phyloP scores from a whole-genome alignment of 2,888 invertebrate genomes.

The Cryptophagus acutangulus region DNA sequence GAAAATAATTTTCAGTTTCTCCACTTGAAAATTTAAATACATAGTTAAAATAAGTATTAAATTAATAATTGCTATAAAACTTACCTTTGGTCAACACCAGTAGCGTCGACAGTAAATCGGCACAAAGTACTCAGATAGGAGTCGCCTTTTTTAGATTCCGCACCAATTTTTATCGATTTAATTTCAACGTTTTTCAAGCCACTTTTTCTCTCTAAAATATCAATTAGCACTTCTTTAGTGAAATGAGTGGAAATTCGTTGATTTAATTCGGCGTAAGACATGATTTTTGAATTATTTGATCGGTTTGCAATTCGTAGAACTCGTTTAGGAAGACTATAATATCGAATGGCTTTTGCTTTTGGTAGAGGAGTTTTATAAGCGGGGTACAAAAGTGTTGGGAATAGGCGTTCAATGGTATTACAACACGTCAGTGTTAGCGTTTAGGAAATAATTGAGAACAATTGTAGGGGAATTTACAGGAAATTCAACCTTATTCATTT shows the following conservation, averaged over 20 bases:
- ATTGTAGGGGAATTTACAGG: no score
- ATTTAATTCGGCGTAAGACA: neutral
- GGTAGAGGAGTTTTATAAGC: no score
- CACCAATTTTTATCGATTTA: slow-evolving; percentile 50
- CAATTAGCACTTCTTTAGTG: slow-evolving; percentile 25
- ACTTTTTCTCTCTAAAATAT: slow-evolving; percentile 28
- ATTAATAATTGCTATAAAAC: slow-evolving; percentile 4
- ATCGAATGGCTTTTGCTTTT: no score
- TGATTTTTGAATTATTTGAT: no score
- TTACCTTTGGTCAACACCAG: slow-evolving; percentile 22
- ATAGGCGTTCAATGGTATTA: neutral
- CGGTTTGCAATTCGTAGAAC: no score
- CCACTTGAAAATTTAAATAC: slow-evolving; percentile 8
- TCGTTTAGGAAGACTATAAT: neutral
- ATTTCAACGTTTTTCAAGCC: slow-evolving; percentile 29
- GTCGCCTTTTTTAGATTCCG: slow-evolving; percentile 58
- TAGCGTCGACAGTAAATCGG: slow-evolving; percentile 55
- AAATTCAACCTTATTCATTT: no score
- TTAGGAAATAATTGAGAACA: no score
- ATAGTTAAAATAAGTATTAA: neutral
- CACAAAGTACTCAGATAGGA: slow-evolving; percentile 64
- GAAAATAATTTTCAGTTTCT: slow-evolving; percentile 20
- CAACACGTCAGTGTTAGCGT: slow-evolving; percentile 5
- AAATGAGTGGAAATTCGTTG: slow-evolving; percentile 26
- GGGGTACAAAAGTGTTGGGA: no score